Conservation (phyloP, 2,888 invertebrate genomes). For the Junonia oenone region DNA sequence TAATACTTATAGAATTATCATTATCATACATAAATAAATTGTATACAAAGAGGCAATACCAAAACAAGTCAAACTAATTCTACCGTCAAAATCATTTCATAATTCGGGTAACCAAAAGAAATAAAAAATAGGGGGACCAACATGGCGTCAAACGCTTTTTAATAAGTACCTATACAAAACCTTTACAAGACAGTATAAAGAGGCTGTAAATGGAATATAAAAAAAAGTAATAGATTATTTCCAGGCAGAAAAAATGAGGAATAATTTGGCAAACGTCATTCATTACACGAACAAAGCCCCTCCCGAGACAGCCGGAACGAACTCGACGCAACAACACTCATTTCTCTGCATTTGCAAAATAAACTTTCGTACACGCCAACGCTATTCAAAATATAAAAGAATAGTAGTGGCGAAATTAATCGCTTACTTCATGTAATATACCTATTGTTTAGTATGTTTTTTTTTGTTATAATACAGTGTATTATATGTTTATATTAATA, state of each 20-base stretch:
- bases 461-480: neutral
- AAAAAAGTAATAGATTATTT: constrained; percentile 10
- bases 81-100: neutral
- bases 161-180: constrained; percentile 1
- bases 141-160: neutral
- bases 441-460: neutral
- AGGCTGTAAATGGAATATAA: constrained; percentile 2
- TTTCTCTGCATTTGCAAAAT: constrained; percentile 49
- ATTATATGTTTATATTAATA: no score
- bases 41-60: no score
- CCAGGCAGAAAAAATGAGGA: constrained; percentile 18
- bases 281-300: constrained; percentile 30
- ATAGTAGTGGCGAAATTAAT: constrained; percentile 4
- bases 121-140: no score
- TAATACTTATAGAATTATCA: no score
- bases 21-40: no score
- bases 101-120: neutral
- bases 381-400: constrained; percentile 3
- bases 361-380: constrained; percentile 36
- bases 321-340: constrained; percentile 36
- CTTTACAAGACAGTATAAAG: neutral
- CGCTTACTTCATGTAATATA: neutral
- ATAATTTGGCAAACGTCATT: constrained; percentile 30
- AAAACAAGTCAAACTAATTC: no score
- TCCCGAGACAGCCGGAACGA: constrained; percentile 31